These are phyloP conservation scores for Luscinia megarhynchos DNA, from an alignment of 2,797 vertebrate species.

Conservation along the genomic window DNA sequence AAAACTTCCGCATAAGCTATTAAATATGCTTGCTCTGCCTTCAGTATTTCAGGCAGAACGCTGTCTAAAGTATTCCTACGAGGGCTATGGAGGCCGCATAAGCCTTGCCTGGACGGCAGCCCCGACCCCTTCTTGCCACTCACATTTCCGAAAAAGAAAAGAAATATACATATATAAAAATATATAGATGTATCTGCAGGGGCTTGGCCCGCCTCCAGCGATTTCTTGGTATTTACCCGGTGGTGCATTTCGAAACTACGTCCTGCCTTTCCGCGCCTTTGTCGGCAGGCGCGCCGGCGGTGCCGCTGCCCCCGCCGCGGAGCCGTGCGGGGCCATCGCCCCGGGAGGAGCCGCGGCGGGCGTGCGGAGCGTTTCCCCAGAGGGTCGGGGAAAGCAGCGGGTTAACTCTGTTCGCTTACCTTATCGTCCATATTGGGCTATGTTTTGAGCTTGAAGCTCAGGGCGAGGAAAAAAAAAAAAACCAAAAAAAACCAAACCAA, in stretches of 20 bases:
- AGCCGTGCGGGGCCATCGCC: not conserved
- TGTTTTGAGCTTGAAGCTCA: not conserved
- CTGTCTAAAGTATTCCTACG: not conserved
- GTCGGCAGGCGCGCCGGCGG: not conserved
- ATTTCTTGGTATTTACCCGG: not conserved
- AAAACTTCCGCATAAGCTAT: not conserved
- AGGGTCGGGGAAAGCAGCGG: not conserved
- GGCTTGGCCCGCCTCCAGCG: not conserved
- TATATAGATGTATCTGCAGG: not conserved
- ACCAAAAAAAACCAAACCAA: too few relatives aligned
- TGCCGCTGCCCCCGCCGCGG: not conserved
- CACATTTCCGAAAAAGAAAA: not conserved
- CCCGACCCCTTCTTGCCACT: not conserved
- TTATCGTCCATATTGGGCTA: conserved; percentile 31
- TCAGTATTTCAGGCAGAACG: not conserved
- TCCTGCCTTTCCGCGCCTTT: not conserved
- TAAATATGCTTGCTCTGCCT: not conserved
- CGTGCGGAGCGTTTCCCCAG: not conserved
- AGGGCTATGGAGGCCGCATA: not conserved
- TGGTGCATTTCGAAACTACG: not conserved
- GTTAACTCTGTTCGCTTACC: not conserved
- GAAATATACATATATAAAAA: too few relatives aligned
- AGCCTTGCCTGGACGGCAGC: not conserved
- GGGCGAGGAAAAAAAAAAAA: fast-evolving
- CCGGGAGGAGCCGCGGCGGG: not conserved